Conservation (phyloP, 53 echinoderm and acorn worm species). For the Antedon mediterranea region DNA sequence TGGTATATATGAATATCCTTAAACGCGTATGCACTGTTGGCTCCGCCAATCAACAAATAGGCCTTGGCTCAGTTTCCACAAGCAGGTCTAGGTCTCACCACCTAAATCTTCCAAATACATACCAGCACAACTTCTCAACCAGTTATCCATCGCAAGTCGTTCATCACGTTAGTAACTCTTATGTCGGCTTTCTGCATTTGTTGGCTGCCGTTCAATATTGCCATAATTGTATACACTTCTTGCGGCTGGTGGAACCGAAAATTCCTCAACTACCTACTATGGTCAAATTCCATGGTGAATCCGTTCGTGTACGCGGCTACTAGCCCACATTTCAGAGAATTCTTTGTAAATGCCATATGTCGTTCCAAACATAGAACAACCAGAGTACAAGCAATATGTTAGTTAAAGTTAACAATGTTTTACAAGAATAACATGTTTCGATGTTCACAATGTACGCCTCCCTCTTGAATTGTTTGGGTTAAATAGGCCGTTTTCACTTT, state of each 20-base stretch:
- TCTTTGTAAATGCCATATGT: neutral
- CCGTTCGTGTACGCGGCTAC: neutral
- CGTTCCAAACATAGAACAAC: too few species aligned
- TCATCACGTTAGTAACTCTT: neutral
- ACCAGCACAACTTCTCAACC: neutral
- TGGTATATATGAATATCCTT: neutral
- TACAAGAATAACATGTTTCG: too few species aligned
- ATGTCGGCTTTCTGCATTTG: neutral
- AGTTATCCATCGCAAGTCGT: neutral
- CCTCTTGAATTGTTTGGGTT: too few species aligned
- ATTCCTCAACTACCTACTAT: neutral
- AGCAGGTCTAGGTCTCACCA: neutral
- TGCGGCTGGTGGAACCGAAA: neutral
- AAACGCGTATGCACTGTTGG: neutral
- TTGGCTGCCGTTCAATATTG: neutral
- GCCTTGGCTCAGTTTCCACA: neutral
- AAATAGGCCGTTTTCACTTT: too few species aligned
- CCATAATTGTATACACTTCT: neutral
- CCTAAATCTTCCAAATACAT: neutral
- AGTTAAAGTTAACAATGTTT: too few species aligned
- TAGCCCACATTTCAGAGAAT: neutral
- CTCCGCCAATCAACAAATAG: neutral
- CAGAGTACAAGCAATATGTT: too few species aligned
- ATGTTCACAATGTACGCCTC: too few species aligned
- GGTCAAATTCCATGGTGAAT: neutral